These are phyloP conservation scores for Drosophila rhopaloa DNA, from an alignment of 1,140 invertebrate species.

Conservation along the genomic window DNA sequence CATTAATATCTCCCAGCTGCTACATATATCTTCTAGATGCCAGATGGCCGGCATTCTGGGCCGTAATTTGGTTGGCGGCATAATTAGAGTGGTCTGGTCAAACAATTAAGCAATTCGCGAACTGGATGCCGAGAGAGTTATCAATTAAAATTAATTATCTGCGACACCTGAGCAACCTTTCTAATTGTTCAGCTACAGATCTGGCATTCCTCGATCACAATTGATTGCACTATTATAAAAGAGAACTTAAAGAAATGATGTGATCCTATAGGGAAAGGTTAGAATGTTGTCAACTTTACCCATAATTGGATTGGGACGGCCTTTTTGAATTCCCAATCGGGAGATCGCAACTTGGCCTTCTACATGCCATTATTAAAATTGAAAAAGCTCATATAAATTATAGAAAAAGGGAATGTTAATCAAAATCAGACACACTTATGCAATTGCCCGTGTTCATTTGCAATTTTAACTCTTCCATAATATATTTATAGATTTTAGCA, in stretches of 20 bases:
- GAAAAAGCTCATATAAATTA: conserved; percentile 34
- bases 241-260: background rate
- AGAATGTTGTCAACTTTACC: too few relatives aligned
- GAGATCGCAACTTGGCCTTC: conserved; percentile 9
- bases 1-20: conserved; percentile 31
- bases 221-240: background rate
- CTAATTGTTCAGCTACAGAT: conserved; percentile 25
- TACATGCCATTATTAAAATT: conserved; percentile 24
- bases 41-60: background rate
- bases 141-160: conserved; percentile 37
- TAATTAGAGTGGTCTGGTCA: conserved; percentile 31
- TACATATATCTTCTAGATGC: conserved; percentile 3
- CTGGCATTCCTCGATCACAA: conserved; percentile 3
- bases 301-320: background rate
- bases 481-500: conserved; percentile 28
- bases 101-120: conserved; percentile 24
- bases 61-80: conserved; percentile 14
- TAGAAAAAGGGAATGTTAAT: conserved; percentile 59
- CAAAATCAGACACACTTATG: conserved; percentile 56
- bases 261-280: background rate
- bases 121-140: conserved; percentile 15
- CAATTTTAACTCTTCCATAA: conserved; percentile 46
- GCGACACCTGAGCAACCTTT: conserved; percentile 44
- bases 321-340: conserved; percentile 4
- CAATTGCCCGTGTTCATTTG: conserved; percentile 43